Conservation (phyloP, 2,113 vertebrate species). For the Atlantisia rogersi region DNA sequence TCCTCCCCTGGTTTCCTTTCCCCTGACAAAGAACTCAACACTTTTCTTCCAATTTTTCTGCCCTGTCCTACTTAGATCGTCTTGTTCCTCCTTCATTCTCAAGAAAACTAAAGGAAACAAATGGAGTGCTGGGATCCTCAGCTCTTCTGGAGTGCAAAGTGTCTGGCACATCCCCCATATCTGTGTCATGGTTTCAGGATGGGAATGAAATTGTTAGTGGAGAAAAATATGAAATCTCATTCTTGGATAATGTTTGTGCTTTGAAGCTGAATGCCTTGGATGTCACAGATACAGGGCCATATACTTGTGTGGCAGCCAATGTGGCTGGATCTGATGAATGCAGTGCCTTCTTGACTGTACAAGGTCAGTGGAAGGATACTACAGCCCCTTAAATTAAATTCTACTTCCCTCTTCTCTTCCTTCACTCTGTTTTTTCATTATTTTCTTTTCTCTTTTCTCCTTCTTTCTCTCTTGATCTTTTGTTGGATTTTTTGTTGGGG, state of each 20-base stretch:
- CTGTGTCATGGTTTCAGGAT: constrained; percentile 90
- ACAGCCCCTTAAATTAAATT: neutral
- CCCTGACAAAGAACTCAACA: neutral
- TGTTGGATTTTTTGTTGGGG: neutral
- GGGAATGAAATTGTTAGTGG: constrained; percentile 87
- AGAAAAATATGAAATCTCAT: constrained; percentile 87
- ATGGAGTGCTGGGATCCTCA: constrained; percentile 79
- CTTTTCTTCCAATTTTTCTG: constrained; percentile 21
- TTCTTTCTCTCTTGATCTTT: neutral
- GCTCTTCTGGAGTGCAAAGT: constrained; percentile 91
- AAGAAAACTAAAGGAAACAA: constrained; percentile 88
- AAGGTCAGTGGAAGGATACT: constrained; percentile 86
- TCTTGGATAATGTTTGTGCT: constrained; percentile 88
- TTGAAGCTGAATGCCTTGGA: constrained; percentile 86
- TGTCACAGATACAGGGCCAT: constrained; percentile 86
- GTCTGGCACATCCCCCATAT: constrained; percentile 91
- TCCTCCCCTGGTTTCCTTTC: neutral
- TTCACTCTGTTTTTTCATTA: neutral
- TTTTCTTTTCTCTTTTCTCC: neutral
- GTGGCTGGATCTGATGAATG: constrained; percentile 89
- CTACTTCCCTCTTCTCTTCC: neutral
- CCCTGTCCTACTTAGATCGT: constrained; percentile 84
- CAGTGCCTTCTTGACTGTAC: constrained; percentile 84
- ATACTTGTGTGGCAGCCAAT: constrained; percentile 89
- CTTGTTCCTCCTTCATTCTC: constrained; percentile 90